phyloP scores from a whole-genome alignment of 2,797 vertebrate genomes.

The Capromys pilorides region DNA sequence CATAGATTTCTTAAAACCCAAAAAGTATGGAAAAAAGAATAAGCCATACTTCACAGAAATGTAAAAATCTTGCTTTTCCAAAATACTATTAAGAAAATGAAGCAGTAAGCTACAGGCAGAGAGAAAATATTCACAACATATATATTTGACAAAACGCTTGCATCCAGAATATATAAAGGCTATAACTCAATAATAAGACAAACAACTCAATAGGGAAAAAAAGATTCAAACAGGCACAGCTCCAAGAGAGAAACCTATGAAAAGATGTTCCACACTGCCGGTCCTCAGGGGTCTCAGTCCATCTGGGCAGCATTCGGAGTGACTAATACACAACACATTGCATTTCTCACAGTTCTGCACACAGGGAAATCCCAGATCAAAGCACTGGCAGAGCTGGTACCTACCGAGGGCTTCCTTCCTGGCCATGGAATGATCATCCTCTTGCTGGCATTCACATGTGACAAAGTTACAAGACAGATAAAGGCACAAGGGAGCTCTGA shows the following conservation, averaged over 20 bases:
- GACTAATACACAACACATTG: background rate
- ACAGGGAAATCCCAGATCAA: background rate
- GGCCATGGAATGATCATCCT: background rate
- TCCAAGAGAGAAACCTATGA: background rate
- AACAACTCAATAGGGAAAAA: background rate
- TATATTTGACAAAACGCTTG: background rate
- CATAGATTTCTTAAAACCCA: background rate
- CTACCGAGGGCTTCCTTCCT: background rate
- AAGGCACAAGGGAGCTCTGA: background rate
- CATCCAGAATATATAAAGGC: background rate
- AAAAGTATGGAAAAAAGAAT: background rate
- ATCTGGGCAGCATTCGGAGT: no score
- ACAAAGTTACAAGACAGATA: background rate
- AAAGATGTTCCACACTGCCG: background rate
- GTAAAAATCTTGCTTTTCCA: background rate
- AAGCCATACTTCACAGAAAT: background rate
- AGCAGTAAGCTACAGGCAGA: background rate
- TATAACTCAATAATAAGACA: background rate
- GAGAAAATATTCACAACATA: background rate
- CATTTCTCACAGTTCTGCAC: background rate
- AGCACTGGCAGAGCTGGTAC: background rate
- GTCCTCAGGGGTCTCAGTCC: background rate
- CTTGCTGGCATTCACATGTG: background rate
- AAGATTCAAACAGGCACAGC: background rate
- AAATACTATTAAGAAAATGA: background rate